Evolutionary conservation across 2,797 vertebrate genomes (phyloP), one percentile per base, ranked within the genome.

Genomic region (Chiloscyllium punctatum): DNA sequence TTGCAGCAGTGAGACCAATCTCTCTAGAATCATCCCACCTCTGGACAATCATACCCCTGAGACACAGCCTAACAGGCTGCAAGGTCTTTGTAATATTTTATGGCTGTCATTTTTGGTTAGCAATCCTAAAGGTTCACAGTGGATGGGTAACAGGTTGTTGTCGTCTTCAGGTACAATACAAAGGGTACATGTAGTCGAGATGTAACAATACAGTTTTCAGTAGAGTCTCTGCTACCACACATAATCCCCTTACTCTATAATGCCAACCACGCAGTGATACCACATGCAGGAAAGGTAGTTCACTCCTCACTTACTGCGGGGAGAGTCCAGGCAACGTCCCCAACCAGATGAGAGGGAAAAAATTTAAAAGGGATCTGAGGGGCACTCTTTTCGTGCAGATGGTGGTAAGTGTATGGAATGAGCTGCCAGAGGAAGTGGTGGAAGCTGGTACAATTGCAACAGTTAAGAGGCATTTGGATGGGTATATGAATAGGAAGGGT

Each of bases 21-120:
- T 84, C 57, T 62, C 57, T 62, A 11, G 7, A n/a, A 1, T 57
- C 88, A 37, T 16, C 25, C 48, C 0, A 42, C 2, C 16, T 11
- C 30, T 7, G 2, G 25, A 48, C n/a, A 48, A 25, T 71, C 30
- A 94, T 27, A 16, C 27, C 42, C 92, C 27, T 27, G 25, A 51
- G 11, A 72, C 27, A 27, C 7, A 25, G 25, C 30, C 25, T 74
- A 74, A 72, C 13, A 18, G 94, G 33, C 6, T 74, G 21, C 5
- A 95, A 95, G 13, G 13, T 18, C 88, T 57, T 62, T 42, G 25
- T 18, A 66, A 37, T 15, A 16, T 48, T 13, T 62, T 30, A 72
- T 51, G 91, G 90, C 25, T 94, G 11, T 69, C 69, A 48, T 72
- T 94, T 48, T 74, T 94, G 88, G 88, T 94, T 48, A 94, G 30